phyloP scores from a whole-genome alignment of 1,140 invertebrate genomes.

The Hyphantria cunea region DNA sequence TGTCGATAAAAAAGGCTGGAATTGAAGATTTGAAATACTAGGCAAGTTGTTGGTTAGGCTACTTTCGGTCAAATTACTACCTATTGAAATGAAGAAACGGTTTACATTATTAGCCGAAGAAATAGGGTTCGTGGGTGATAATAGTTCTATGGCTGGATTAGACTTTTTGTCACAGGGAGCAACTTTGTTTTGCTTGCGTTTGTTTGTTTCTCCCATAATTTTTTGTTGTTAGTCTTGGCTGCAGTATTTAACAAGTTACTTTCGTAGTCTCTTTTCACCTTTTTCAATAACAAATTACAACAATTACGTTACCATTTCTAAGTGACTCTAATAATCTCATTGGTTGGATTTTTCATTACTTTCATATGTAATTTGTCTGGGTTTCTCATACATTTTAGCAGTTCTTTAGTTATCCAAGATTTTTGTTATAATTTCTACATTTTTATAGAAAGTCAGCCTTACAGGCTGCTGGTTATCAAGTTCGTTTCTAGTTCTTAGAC shows the following conservation, averaged over 20 bases:
- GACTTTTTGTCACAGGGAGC: not conserved
- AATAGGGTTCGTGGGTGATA: not conserved
- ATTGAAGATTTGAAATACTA: not conserved
- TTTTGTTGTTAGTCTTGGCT: not conserved
- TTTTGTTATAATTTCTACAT: too few species aligned
- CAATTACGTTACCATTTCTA: not conserved
- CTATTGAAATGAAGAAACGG: not conserved
- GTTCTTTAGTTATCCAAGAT: not conserved
- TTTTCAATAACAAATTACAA: not conserved
- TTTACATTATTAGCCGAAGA: not conserved
- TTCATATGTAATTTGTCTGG: not conserved
- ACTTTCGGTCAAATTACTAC: too few species aligned
- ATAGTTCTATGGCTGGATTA: not conserved
- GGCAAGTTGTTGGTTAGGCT: too few species aligned
- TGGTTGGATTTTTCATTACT: not conserved
- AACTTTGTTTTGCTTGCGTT: too few species aligned
- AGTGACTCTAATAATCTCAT: not conserved
- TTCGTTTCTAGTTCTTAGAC: too few species aligned
- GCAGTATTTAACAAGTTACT: not conserved
- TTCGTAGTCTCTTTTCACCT: not conserved
- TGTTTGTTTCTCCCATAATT: conserved; percentile 1
- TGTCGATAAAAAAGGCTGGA: not conserved
- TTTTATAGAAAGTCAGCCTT: too few species aligned
- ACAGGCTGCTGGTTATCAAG: too few species aligned
- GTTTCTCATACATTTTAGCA: not conserved